Conservation (phyloP, 2,797 vertebrate genomes). For the Enteromius mattozi region DNA sequence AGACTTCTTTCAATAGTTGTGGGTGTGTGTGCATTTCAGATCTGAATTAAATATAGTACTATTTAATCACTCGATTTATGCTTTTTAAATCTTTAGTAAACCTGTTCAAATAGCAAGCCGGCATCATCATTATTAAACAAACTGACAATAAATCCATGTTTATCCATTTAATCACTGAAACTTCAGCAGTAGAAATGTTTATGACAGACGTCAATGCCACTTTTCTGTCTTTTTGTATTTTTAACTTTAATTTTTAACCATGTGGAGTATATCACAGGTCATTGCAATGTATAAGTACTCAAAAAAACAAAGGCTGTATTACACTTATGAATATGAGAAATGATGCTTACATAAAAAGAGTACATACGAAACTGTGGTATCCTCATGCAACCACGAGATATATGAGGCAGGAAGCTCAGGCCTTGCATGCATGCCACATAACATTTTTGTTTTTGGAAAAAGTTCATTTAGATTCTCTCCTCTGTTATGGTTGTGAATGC, state of each 20-base stretch:
- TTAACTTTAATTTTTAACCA: neutral
- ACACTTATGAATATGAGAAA: neutral
- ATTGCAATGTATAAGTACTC: neutral
- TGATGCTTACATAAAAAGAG: neutral
- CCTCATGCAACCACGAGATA: neutral
- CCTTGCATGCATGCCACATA: neutral
- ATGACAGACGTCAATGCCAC: neutral
- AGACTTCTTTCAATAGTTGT: neutral
- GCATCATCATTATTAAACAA: neutral
- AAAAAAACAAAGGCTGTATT: neutral
- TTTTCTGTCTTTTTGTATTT: neutral
- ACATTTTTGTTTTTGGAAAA: conserved; percentile 1
- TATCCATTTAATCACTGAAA: neutral
- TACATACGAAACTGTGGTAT: neutral
- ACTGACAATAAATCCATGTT: neutral
- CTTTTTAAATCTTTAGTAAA: neutral
- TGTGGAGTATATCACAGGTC: neutral
- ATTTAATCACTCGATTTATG: neutral
- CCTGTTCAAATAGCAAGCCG: neutral
- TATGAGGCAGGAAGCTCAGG: neutral
- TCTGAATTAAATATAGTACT: neutral
- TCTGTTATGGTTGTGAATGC: neutral
- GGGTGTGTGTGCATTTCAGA: neutral
- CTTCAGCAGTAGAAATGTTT: neutral
- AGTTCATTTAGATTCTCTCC: neutral